Percentiles rank a stretch among this genome's conserved stretches.
phyloP scores from a whole-genome alignment of 2,113 vertebrate species.

The Pluvianellus socialis region DNA sequence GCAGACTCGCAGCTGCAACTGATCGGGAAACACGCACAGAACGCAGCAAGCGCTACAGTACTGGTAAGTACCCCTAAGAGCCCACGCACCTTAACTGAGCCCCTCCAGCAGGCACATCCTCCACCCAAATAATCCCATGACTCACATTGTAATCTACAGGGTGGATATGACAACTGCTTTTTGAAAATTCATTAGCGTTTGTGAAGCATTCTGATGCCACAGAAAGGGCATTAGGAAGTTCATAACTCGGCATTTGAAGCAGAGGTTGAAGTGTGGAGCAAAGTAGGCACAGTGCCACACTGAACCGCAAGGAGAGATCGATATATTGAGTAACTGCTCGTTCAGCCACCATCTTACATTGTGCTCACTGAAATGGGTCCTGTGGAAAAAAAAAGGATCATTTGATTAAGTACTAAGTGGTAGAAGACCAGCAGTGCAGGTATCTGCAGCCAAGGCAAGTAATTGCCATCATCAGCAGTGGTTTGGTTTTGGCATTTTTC shows the following conservation, averaged over 20 bases:
- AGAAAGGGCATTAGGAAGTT: not conserved
- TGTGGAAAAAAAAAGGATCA: not conserved
- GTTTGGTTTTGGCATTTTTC: not conserved
- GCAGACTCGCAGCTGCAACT: not conserved
- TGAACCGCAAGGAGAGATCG: not conserved
- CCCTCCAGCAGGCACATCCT: not conserved
- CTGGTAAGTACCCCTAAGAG: not conserved
- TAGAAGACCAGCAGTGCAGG: not conserved
- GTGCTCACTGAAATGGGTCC: not conserved
- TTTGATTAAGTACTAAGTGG: not conserved
- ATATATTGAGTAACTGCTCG: not conserved
- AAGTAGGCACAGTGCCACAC: not conserved
- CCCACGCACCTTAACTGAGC: not conserved
- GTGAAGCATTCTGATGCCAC: not conserved
- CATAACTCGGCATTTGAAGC: not conserved
- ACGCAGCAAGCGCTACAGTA: not conserved
- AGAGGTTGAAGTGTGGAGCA: not conserved
- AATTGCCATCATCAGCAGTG: not conserved
- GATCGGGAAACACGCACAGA: not conserved
- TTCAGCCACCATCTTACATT: not conserved
- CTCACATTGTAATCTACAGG: not conserved
- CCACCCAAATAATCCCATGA: not conserved
- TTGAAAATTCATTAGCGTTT: not conserved
- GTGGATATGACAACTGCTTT: not conserved
- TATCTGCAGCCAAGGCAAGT: not conserved